Evolutionary conservation across 2,113 vertebrate species (phyloP), one percentile per base, ranked within the genome.

Genomic region (Rhipidura dahli): DNA sequence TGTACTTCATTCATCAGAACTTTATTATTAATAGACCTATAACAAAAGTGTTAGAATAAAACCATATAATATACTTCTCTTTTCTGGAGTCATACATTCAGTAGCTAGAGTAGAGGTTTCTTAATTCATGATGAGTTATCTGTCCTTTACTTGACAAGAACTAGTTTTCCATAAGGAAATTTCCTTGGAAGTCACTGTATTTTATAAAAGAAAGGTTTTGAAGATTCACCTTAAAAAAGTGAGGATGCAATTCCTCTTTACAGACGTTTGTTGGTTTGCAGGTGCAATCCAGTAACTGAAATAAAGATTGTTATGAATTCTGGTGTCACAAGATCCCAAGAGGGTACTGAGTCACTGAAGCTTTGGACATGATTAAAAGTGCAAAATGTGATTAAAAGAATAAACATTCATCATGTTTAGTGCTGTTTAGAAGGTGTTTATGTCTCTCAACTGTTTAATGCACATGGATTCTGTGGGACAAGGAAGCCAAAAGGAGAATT

Each of bases 41-140:
- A 89, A 93, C 60, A 72, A 59, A 88, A 94, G 89, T 93, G 88
- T 87, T 94, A 94, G 92, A 94, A 97, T 95, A 95, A 96, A 96
- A 93, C 83, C 72, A 44, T 96, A 89, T 91, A 65, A 86, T 83
- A 57, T 26, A 13, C 84, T 90, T 94, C 64, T 86, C 76, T 95
- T 95, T 89, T 88, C 88, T 95, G 83, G 92, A 96, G 90, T 95
- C 82, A 88, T 95, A 94, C 88, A 60, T 97, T 96, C 69, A 88
- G 50, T 49, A 92, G 76, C 79, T 83, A 92, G 92, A 75, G 49
- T 51, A 85, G 72, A 90, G 53, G 18, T 56, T 82, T 83, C 69
- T 81, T 79, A 89, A 75, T 89, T 83, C 4, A 27, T 81, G 63
- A 15, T 6, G 61, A 45, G 24, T 31, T 92, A 8, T 59, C 59